Evolutionary conservation across 2,113 vertebrate genomes (phyloP).

Genomic region (Rhynchomys soricoides): DNA sequence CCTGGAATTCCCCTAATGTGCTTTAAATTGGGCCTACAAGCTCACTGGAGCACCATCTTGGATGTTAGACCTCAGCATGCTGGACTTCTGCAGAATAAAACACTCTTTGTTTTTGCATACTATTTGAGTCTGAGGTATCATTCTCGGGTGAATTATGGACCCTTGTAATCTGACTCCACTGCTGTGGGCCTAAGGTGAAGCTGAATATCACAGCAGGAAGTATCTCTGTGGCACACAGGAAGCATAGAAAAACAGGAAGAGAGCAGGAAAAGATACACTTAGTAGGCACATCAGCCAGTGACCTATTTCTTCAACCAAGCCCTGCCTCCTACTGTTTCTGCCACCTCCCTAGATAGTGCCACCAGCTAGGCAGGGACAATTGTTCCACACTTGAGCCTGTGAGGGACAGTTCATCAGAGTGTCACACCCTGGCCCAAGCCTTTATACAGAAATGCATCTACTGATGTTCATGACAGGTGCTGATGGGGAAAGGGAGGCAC

Average conservation of each 20-base stretch:
- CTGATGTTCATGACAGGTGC: accelerated
- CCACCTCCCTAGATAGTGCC: background rate
- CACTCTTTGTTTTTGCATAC: too few relatives aligned
- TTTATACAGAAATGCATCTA: accelerated
- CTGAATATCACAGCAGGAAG: background rate
- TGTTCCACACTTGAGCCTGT: background rate
- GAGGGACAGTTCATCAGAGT: background rate
- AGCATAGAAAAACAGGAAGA: background rate
- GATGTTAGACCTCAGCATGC: too few relatives aligned
- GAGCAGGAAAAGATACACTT: background rate
- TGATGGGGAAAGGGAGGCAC: background rate
- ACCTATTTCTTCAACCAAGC: background rate
- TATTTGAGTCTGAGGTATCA: too few relatives aligned
- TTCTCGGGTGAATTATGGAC: too few relatives aligned
- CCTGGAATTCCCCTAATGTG: too few relatives aligned
- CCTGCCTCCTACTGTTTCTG: background rate
- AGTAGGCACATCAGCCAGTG: background rate
- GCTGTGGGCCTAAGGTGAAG: background rate
- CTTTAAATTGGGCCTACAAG: too few relatives aligned
- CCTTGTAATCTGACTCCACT: background rate
- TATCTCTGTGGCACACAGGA: background rate
- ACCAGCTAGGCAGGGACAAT: background rate
- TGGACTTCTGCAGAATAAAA: too few relatives aligned
- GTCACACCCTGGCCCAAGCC: background rate
- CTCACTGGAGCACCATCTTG: too few relatives aligned